Evolutionary conservation across 2,888 invertebrate genomes (phyloP).

Genomic region (Rhamphomyia laevipes): DNA sequence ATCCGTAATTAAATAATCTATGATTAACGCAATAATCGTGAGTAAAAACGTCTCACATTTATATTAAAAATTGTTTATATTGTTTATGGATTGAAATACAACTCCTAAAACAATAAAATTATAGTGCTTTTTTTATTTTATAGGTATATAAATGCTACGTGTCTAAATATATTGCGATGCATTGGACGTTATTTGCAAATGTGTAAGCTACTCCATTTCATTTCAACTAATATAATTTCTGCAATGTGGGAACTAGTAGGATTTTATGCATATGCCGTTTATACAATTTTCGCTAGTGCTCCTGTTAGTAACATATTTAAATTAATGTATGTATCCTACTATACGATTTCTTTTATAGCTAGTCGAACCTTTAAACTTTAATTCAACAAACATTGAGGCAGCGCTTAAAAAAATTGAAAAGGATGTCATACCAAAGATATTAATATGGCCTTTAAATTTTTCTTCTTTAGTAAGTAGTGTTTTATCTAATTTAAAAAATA

Average conservation of each 20-base stretch:
- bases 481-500: background rate
- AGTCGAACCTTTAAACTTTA: slow-evolving; percentile 47
- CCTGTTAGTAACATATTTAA: slow-evolving; percentile 36
- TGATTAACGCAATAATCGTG: too few relatives aligned
- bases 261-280: slow-evolving; percentile 82
- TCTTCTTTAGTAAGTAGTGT: slow-evolving; percentile 29
- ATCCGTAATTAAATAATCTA: too few relatives aligned
- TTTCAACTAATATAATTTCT: slow-evolving; percentile 81
- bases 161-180: slow-evolving; percentile 70
- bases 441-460: slow-evolving; percentile 36
- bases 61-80: too few relatives aligned
- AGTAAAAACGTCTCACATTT: too few relatives aligned
- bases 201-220: slow-evolving; percentile 76
- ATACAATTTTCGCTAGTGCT: slow-evolving; percentile 72
- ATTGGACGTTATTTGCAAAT: slow-evolving; percentile 90
- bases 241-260: slow-evolving; percentile 89
- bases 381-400: slow-evolving; percentile 48
- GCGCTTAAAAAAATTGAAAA: slow-evolving; percentile 68
- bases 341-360: slow-evolving; percentile 17
- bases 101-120: too few relatives aligned
- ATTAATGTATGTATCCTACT: background rate
- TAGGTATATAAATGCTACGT: too few relatives aligned
- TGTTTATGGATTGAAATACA: too few relatives aligned
- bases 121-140: too few relatives aligned
- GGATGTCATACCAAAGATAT: slow-evolving; percentile 44